These are phyloP conservation scores for Leucophenga varia DNA, from an alignment of 1,140 invertebrate genomes.

Conservation along the genomic window DNA sequence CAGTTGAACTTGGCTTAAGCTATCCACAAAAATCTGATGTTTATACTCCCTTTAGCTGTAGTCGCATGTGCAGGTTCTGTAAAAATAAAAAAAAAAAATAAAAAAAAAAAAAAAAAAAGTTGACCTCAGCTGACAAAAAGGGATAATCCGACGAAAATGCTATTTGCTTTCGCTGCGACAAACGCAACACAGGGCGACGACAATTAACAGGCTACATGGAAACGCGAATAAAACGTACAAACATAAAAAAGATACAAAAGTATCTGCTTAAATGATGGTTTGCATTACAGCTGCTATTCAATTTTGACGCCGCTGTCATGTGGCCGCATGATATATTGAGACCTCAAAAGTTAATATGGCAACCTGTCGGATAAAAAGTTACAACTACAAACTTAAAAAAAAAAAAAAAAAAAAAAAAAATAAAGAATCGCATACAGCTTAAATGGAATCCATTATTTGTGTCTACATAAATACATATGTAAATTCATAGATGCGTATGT, in stretches of 20 bases:
- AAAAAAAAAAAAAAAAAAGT: constrained; percentile 15
- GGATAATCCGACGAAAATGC: constrained; percentile 42
- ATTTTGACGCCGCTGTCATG: too few species aligned
- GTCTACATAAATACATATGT: constrained; percentile 1
- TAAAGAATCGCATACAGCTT: too few species aligned
- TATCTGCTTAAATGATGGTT: too few species aligned
- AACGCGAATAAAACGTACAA: too few species aligned
- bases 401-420: too few species aligned
- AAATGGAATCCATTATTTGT: not conserved
- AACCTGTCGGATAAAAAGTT: constrained; percentile 16
- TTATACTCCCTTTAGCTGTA: not conserved
- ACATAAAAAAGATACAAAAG: too few species aligned
- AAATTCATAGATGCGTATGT: not conserved
- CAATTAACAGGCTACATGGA: not conserved
- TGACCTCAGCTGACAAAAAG: constrained; percentile 44
- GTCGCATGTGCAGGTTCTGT: not conserved
- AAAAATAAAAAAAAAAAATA: not conserved
- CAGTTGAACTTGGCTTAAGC: too few species aligned
- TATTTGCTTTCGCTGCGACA: constrained; percentile 21
- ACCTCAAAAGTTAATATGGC: constrained; percentile 21
- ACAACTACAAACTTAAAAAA: too few species aligned
- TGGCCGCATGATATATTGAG: constrained; percentile 10
- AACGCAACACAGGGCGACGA: not conserved
- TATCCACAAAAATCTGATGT: too few species aligned
- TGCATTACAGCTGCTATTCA: too few species aligned